Evolutionary conservation across 1,140 invertebrate species (phyloP).

Genomic region (Drosophila pandora): DNA sequence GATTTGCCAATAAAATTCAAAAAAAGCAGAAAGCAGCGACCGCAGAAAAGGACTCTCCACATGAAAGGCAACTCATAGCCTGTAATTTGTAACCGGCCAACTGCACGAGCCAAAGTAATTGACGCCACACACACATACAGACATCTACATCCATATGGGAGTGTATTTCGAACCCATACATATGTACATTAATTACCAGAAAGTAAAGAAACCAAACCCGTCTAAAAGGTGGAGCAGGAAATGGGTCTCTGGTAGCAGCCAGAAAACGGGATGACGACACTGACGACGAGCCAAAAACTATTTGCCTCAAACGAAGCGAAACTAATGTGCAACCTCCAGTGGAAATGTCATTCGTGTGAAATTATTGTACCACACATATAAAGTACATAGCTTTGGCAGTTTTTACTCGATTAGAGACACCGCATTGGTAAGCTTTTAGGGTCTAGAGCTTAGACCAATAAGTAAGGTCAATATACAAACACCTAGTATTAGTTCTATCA

Average conservation of each 20-base stretch:
- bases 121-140: constrained; percentile 34
- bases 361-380: constrained; percentile 10
- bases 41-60: constrained; percentile 29
- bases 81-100: constrained; percentile 75
- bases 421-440: constrained; percentile 3
- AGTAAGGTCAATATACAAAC: background rate
- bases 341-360: constrained; percentile 43
- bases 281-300: constrained; percentile 57
- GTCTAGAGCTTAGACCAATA: too few relatives aligned
- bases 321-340: constrained; percentile 61
- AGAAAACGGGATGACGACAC: constrained; percentile 37
- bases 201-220: constrained; percentile 47
- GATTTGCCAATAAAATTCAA: constrained; percentile 70
- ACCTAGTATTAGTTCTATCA: background rate
- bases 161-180: constrained; percentile 10
- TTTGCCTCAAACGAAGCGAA: constrained; percentile 63
- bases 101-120: constrained; percentile 71
- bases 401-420: constrained; percentile 15
- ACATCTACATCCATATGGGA: constrained; percentile 5
- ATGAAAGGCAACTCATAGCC: constrained; percentile 31
- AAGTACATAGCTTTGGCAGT: constrained; percentile 9
- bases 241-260: constrained; percentile 10
- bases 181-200: constrained; percentile 65
- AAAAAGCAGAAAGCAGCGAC: constrained; percentile 12
- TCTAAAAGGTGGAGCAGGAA: constrained; percentile 26